These are phyloP conservation scores for Bacillus rossius DNA, from an alignment of 1,140 invertebrate genomes.

Conservation along the genomic window DNA sequence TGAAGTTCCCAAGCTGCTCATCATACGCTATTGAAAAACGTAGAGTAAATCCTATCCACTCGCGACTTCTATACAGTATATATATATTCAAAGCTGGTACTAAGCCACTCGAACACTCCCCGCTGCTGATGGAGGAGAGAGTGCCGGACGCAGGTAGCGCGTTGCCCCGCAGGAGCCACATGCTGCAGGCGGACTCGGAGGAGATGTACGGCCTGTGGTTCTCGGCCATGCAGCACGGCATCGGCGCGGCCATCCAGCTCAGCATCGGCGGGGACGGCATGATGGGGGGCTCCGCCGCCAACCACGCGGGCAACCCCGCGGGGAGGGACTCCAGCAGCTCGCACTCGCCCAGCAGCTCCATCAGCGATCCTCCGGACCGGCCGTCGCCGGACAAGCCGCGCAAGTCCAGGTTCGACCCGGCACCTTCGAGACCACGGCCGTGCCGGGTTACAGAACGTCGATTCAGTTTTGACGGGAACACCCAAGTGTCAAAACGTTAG, in stretches of 20 bases:
- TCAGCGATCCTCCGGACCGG: not conserved
- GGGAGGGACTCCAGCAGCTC: not conserved
- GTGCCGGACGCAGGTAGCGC: too few relatives aligned
- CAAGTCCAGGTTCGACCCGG: constrained; percentile 10
- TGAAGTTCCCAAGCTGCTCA: too few relatives aligned
- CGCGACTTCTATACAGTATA: too few relatives aligned
- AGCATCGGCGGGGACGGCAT: constrained; percentile 33
- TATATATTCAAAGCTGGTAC: too few relatives aligned
- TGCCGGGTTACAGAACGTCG: too few relatives aligned
- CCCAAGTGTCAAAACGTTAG: too few relatives aligned
- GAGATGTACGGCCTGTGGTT: constrained; percentile 87
- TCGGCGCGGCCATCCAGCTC: constrained; percentile 72
- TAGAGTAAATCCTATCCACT: too few relatives aligned
- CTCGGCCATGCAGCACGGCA: constrained; percentile 79
- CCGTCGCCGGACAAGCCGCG: not conserved
- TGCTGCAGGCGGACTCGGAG: constrained; percentile 94
- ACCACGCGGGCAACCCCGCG: not conserved
- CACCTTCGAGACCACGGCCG: too few relatives aligned
- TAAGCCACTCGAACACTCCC: too few relatives aligned
- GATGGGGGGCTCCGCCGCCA: not conserved
- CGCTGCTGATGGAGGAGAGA: too few relatives aligned
- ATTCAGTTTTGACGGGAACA: too few relatives aligned
- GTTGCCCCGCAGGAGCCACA: constrained; percentile 69
- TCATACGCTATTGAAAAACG: too few relatives aligned
- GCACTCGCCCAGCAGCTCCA: constrained; percentile 5